phyloP scores from a whole-genome alignment of 2,888 invertebrate species.

The Hermaeophaga mercurialis region DNA sequence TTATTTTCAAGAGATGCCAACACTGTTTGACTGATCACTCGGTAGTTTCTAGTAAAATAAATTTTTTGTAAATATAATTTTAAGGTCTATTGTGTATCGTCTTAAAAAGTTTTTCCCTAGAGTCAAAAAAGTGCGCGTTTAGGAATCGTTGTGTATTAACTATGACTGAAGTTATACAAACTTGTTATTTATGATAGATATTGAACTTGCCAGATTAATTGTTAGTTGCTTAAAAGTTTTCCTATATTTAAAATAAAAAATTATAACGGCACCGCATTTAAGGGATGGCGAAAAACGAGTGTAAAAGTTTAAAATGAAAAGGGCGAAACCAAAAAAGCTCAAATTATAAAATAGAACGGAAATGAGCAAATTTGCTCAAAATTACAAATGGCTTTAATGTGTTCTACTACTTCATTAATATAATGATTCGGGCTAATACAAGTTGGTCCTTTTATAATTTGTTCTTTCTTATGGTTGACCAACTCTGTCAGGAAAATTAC shows the following conservation, averaged over 20 bases:
- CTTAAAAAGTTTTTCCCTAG: too few relatives aligned
- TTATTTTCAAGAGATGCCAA: too few relatives aligned
- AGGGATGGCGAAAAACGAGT: not conserved
- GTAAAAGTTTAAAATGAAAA: not conserved
- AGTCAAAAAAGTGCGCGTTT: not conserved
- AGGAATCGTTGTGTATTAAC: not conserved
- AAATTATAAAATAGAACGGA: not conserved
- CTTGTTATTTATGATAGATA: constrained; percentile 2
- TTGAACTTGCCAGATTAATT: constrained; percentile 12
- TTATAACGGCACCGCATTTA: constrained; percentile 1
- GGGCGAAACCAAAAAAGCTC: too few relatives aligned
- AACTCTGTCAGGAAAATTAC: too few relatives aligned
- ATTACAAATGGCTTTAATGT: too few relatives aligned
- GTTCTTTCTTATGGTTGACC: too few relatives aligned
- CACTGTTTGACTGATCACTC: too few relatives aligned
- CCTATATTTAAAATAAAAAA: not conserved
- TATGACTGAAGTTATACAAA: constrained; percentile 1
- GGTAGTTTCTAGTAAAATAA: not conserved
- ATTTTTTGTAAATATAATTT: not conserved
- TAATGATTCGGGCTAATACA: too few relatives aligned
- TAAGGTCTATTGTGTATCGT: not conserved
- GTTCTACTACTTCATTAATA: too few relatives aligned
- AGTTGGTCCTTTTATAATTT: too few relatives aligned
- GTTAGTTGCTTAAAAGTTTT: not conserved
- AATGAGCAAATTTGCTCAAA: too few relatives aligned